Evolutionary conservation across 2,113 vertebrate genomes (phyloP), one percentile per base, ranked within the genome.

Genomic region (Ahaetulla prasina): DNA sequence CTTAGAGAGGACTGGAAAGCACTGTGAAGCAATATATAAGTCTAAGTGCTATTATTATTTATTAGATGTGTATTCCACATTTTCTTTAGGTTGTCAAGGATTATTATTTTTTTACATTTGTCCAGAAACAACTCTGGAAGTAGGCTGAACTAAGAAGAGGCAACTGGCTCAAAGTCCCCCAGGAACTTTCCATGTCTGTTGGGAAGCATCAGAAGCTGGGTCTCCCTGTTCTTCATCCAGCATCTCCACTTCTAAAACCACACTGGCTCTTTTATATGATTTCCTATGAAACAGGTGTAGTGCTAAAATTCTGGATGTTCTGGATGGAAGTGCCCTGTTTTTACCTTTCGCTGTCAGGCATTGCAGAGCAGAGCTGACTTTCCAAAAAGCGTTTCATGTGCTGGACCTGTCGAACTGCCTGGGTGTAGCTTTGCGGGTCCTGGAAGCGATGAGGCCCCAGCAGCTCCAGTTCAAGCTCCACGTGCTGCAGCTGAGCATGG

Each of bases 351-450:
- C 12, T 95, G 55, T 12, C 92, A 35, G 97, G 95, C 0, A 50
- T 92, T 45, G 95, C 95, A 4, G 97, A 94, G 43, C 95, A 96
- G 22, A 97, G 94, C 53, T 89, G 95, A 35, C 91, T 95, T 93
- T 98, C 96, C 87, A 99, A 97, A 57, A 97, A 94, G 57, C 94
- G 95, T 91, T 98, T 99, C 97, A 99, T 98, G 87, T 97, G 97
- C 80, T 98, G 98, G 63, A 99, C 97, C 94, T 99, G 98, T 50
- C 89, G 92, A 95, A 99, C 95, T 30, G 98, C 98, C 94, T 94
- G 97, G 92, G 94, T 93, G 92, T 98, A 98, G 96, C 97, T 98
- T 88, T 98, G 97, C 27, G 94, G 93, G 87, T 97, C 96, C 35
- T 97, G 97, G 94, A 98, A 99, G 90, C 96, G 96, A 2, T 95